Base-by-base conservation (phyloP, 2,113 vertebrate genomes). In the Bubalus kerabau region DNA sequence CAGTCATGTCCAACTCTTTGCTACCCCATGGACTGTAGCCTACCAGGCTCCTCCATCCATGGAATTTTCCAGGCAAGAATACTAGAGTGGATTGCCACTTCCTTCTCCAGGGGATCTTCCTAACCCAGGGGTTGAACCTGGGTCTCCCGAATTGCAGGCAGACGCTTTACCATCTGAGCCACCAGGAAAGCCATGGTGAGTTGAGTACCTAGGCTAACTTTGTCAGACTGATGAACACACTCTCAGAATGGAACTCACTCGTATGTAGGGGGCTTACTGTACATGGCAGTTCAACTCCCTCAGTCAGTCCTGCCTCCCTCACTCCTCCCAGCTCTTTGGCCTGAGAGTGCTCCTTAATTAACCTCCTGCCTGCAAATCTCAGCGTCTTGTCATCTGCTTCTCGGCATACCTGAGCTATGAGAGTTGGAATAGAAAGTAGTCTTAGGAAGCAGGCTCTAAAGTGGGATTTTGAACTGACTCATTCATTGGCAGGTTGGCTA, bases 71-170 rank as follows among this genome's bases (percentile, higher is more conserved):
- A 67, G 64, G 17, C n/a, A 67, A 67, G n/a, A 67, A 32, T 36
- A 10, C 16, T 67, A 8, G n/a, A 67, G 16, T 36, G 17, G 17
- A n/a, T 67, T 67, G 32, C 64, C 17, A 21, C 21, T 67, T 36
- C 64, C 64, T 67, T 36, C n/a, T 67, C 62, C 64, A 67, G 64
- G 64, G 32, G 16, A 67, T n/a, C 64, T 67, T 19, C 64, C 64
- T 67, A n/a, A 67, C 64, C 62, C 64, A 67, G 64, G 15, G 64
- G n/a, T 5, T 17, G 16, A 67, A 19, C 32, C 16, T 67, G 64
- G 32, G 32, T 67, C 16, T 67, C 64, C 17, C 0, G 0, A 5
- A 9, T 36, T 67, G 64, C 9, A 21, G 19, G 8, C n/a, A 67
- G n/a, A 67, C 0, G 9, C 32, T 36, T 36, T 67, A 21, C n/a